Base-by-base conservation (phyloP, 2,888 invertebrate genomes). In the Drosophila quinaria region DNA sequence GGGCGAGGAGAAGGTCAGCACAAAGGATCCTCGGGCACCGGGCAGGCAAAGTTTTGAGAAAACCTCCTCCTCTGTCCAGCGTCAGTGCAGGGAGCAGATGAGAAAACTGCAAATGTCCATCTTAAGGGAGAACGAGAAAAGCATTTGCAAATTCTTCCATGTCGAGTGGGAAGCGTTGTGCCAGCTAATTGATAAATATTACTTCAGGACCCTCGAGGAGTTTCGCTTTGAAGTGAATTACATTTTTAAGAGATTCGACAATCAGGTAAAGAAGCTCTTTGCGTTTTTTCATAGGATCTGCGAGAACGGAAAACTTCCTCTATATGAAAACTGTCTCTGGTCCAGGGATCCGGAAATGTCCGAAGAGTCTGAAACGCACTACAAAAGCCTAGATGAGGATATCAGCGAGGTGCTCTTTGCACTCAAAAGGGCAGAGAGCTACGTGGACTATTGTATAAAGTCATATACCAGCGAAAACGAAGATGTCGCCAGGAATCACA, bases 1-100 rank as follows among this genome's bases (percentile, higher is more conserved):
- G 13, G 74, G 75, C 8, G 54, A 62, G 33, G 78, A 78, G 31
- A 67, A 64, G 50, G 62, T 60, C 17, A 78, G 75, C 56, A 62
- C 58, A 4, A 78, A 78, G 42, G 64, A 74, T 37, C 77, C 74
- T 0, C 31, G 41, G 0, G 19, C 56, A 1, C 31, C 51, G 15
- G 50, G 70, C 22, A 52, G 42, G 13, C 52, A 65, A 1, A 49
- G 35, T 9, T 13, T 37, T 5, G 68, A 76, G 15, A 60, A 39
- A 17, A 9, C 41, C 1, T 41, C 31, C 0, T 64, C 64, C 4
- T 13, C 17, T 2, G 49, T 49, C 1, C 70, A 78, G 1, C 70
- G 51, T 0, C 70, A 74, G 22, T 77, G 77, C 29, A 56, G 59
- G 8, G 55, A 67, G 8, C 47, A 59, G 4, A 29, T 65, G n/a